phyloP scores from a whole-genome alignment of 2,797 vertebrate genomes.

The Urosaurus nigricauda region DNA sequence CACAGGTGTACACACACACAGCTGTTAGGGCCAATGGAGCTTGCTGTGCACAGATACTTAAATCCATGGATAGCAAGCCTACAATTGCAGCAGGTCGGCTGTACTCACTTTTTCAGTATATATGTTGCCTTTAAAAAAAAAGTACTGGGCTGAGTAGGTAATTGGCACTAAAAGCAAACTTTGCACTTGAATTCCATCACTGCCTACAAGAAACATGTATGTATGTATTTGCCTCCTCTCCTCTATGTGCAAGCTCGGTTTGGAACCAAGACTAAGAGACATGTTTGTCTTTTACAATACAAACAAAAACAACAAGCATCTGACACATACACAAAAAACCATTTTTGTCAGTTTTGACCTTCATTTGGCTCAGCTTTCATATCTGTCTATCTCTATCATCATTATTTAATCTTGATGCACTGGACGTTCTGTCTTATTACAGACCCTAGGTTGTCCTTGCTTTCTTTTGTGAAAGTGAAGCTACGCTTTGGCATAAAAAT shows the following conservation, averaged over 20 bases:
- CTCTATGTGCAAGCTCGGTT: not conserved
- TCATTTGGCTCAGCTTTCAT: not conserved
- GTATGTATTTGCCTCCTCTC: not conserved
- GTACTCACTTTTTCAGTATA: not conserved
- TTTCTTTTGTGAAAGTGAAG: not conserved
- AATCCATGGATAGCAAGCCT: no score
- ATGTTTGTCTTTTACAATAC: not conserved
- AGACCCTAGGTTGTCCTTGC: not conserved
- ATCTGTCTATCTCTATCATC: not conserved
- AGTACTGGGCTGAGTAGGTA: not conserved
- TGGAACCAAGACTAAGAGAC: not conserved
- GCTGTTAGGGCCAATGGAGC: no score
- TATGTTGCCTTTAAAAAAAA: not conserved
- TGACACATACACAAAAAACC: constrained; percentile 7
- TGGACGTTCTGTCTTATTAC: not conserved
- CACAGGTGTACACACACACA: no score
- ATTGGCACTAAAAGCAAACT: not conserved
- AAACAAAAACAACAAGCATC: constrained; percentile 25
- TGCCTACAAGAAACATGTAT: not conserved
- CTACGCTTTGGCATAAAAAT: not conserved
- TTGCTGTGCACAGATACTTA: no score
- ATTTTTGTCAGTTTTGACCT: not conserved
- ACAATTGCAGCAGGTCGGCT: no score
- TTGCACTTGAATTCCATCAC: not conserved
- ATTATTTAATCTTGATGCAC: not conserved